Evolutionary conservation across 1,140 invertebrate genomes (phyloP).

Genomic region (Adelges cooleyi): DNA sequence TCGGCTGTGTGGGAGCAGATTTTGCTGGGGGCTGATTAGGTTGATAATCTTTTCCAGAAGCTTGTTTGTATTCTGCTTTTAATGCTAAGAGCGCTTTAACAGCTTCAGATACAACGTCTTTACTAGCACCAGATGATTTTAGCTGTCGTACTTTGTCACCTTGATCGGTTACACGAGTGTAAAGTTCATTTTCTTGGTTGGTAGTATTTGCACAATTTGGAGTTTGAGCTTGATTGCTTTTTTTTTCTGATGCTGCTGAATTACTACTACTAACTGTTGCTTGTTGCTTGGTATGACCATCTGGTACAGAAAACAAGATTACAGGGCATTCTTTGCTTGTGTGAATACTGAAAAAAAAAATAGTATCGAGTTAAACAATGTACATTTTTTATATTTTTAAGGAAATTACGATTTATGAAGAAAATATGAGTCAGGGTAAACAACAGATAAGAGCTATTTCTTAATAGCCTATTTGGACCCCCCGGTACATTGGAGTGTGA

Average conservation of each 20-base stretch:
- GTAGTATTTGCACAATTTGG: too few species aligned
- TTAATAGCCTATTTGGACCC: too few species aligned
- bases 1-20: too few species aligned
- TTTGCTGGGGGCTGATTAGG: too few species aligned
- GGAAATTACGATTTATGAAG: too few species aligned
- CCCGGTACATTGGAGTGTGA: too few species aligned
- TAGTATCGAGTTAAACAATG: neutral
- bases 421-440: too few species aligned
- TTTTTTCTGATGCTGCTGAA: too few species aligned
- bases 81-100: slow-evolving; percentile 36
- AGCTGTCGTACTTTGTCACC: slow-evolving; percentile 34
- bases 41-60: slow-evolving; percentile 38
- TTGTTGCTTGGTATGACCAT: slow-evolving; percentile 67
- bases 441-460: too few species aligned
- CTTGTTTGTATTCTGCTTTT: slow-evolving; percentile 54
- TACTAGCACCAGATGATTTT: slow-evolving; percentile 44
- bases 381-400: neutral
- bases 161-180: slow-evolving; percentile 36
- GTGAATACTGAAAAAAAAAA: neutral
- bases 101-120: slow-evolving; percentile 44
- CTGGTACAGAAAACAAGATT: slow-evolving; percentile 82
- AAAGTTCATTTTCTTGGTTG: slow-evolving; percentile 3
- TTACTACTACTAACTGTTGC: too few species aligned
- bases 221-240: too few species aligned
- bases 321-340: slow-evolving; percentile 49